Base-by-base conservation (phyloP, 2,113 vertebrate genomes). In the Podarcis cretensis region DNA sequence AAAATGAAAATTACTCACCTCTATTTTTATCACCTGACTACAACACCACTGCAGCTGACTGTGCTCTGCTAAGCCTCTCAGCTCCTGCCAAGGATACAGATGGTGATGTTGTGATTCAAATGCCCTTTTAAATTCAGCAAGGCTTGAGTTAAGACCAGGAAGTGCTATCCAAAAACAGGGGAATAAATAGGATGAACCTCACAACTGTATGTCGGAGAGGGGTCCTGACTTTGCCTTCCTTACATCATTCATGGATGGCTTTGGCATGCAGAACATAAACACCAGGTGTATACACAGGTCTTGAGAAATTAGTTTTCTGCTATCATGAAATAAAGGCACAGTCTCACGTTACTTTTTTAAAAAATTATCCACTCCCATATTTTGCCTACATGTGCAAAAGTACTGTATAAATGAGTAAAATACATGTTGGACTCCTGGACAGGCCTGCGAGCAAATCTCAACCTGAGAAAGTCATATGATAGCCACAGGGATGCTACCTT, bases 71-170 rank as follows among this genome's bases (percentile, higher is more conserved):
- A 84, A 91, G 84, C 0, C 13, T 23, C 75, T 30, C 14, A 43
- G n/a, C 12, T 30, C 0, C 0, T 35, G 85, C n/a, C 32, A 81
- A 1, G 1, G 1, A 57, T 1, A 0, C 14, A 81, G 8, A n/a
- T 54, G 83, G 25, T 81, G 84, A 80, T 3, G 37, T 20, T 0
- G 0, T 3, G 23, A 84, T 89, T 83, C 65, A 82, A 80, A 88
- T 83, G 1, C 35, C 69, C 35, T 84, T 73, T 86, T 63, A 43
- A 85, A 71, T 87, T 14, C 4, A 66, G 14, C 0, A 0, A 80
- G 83, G 76, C 54, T 63, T 0, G 0, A 30, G 75, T 48, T 65
- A 90, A 43, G 68, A 75, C 18, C 23, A 16, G 6, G 48, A 40
- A 76, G 25, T 0, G 0, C 6, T 12, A 37, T 0, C 1, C 57